Percentiles rank a stretch among this genome's conserved stretches.
Conservation (phyloP, 1,140 invertebrate genomes). For the Apis mellifera region DNA sequence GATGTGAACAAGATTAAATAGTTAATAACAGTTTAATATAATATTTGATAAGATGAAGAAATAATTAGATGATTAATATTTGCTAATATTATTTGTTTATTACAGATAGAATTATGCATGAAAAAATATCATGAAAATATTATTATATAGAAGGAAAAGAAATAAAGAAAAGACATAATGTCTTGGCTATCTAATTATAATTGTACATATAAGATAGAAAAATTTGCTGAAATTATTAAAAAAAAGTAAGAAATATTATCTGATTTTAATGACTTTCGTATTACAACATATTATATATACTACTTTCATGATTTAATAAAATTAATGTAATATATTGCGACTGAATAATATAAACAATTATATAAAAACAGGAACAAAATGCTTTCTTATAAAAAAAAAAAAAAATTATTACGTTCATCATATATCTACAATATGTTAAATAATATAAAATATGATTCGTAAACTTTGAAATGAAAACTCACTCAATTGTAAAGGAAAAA, state of each 20-base stretch:
- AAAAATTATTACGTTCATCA: no score
- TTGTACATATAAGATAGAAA: background rate
- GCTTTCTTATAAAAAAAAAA: no score
- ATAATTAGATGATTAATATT: background rate
- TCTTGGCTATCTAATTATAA: background rate
- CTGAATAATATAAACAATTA: no score
- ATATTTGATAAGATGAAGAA: background rate
- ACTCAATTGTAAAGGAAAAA: no score
- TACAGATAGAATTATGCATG: background rate
- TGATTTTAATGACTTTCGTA: no score
- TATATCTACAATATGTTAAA: no score
- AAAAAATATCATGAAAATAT: background rate
- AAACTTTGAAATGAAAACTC: no score
- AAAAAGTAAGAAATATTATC: background rate
- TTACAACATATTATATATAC: background rate
- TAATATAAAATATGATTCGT: no score
- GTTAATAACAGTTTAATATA: conserved; percentile 14
- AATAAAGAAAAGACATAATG: background rate
- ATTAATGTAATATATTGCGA: background rate
- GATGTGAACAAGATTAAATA: background rate
- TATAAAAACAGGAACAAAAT: no score
- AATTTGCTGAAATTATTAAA: background rate
- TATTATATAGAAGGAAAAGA: background rate
- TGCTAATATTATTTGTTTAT: no score
- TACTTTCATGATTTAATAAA: background rate